These are phyloP conservation scores for Sylvia atricapilla DNA, from an alignment of 2,113 vertebrate genomes.

Conservation along the genomic window DNA sequence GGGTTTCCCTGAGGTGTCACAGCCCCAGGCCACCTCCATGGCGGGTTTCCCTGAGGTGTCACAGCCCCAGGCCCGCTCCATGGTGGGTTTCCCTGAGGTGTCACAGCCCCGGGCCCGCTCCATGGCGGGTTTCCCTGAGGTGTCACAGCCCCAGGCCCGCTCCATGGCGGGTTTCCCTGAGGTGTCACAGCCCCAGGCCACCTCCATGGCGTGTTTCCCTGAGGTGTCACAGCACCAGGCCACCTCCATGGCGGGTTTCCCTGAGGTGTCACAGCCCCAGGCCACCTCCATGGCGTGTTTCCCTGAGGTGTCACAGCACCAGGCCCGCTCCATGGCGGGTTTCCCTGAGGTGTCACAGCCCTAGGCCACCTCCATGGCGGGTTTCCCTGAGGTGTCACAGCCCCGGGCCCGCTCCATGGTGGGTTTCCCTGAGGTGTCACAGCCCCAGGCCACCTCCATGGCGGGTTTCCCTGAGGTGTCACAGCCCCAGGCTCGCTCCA, in stretches of 20 bases:
- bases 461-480: rapidly evolving
- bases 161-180: no score
- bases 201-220: rapidly evolving
- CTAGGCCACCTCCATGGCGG: no score
- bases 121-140: no score
- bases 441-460: no score
- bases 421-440: rapidly evolving
- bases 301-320: no score
- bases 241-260: rapidly evolving
- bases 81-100: neutral
- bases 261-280: no score
- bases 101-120: neutral
- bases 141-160: rapidly evolving
- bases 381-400: neutral
- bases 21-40: neutral
- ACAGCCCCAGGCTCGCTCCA: no score
- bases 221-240: no score
- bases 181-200: no score
- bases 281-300: rapidly evolving
- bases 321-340: rapidly evolving
- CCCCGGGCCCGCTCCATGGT: no score
- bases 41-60: neutral
- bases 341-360: neutral
- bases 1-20: neutral
- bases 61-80: neutral